phyloP scores from a whole-genome alignment of 2,797 vertebrate species.

The Ctenopoma multispine region DNA sequence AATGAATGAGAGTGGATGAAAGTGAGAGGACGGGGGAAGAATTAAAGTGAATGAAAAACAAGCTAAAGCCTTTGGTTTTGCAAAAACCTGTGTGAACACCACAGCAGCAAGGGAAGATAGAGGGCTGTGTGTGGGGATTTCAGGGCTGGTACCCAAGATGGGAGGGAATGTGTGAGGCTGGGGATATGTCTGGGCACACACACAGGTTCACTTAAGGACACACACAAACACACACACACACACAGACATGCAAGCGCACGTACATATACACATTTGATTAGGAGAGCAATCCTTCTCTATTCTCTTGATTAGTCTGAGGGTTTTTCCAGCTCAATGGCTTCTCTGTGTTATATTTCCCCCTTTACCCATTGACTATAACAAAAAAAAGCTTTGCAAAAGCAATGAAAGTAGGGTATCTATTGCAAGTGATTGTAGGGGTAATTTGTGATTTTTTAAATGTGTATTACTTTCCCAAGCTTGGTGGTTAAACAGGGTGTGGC shows the following conservation, averaged over 20 bases:
- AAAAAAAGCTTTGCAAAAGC: slow-evolving; percentile 50
- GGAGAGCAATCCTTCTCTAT: slow-evolving; percentile 53
- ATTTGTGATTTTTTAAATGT: slow-evolving; percentile 39
- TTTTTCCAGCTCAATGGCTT: slow-evolving; percentile 60
- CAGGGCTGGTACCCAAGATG: slow-evolving; percentile 62
- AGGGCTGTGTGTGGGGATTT: slow-evolving; percentile 21
- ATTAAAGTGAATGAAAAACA: slow-evolving; percentile 35
- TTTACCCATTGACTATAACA: slow-evolving; percentile 44
- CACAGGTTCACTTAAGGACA: slow-evolving; percentile 75
- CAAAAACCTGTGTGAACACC: slow-evolving; percentile 31
- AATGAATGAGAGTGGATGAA: slow-evolving; percentile 48
- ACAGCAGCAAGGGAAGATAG: slow-evolving; percentile 37
- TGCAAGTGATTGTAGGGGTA: slow-evolving; percentile 48
- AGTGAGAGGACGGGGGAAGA: slow-evolving; percentile 43
- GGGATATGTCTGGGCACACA: slow-evolving; percentile 63
- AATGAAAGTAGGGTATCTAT: slow-evolving; percentile 46
- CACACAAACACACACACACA: slow-evolving; percentile 1
- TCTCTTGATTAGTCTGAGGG: slow-evolving; percentile 64
- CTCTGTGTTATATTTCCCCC: slow-evolving; percentile 49
- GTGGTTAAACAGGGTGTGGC: slow-evolving; percentile 53
- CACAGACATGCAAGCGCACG: slow-evolving; percentile 30
- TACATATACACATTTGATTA: slow-evolving; percentile 57
- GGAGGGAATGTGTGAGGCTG: slow-evolving; percentile 55
- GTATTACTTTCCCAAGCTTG: slow-evolving; percentile 27
- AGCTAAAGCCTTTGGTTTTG: slow-evolving; percentile 41